A percentile compares a stretch with the other conserved stretches of the same genome.
phyloP scores from a whole-genome alignment of 2,113 vertebrate genomes.

The Leucosticte australis region DNA sequence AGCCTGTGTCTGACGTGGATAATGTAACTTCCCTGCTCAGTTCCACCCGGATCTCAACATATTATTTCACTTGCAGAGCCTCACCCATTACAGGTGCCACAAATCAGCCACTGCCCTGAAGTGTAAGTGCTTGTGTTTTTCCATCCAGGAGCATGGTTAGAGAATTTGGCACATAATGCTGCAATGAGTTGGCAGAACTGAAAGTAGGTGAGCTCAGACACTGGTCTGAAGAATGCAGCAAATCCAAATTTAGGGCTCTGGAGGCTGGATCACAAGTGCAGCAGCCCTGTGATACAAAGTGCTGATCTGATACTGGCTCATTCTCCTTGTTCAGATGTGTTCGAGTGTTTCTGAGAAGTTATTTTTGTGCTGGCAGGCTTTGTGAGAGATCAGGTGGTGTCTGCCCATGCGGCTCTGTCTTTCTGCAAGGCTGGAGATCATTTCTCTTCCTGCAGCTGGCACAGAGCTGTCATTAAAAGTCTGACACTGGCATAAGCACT shows the following conservation, averaged over 20 bases:
- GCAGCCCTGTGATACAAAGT: not conserved
- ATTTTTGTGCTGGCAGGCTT: slow-evolving; percentile 58
- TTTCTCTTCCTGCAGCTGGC: slow-evolving; percentile 40
- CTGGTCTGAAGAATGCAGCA: not conserved
- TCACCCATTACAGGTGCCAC: not conserved
- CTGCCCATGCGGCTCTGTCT: not conserved
- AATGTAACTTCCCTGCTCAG: not conserved
- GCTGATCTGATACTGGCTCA: not conserved
- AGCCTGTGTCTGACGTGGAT: not conserved
- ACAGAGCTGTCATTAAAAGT: not conserved
- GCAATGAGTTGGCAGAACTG: not conserved
- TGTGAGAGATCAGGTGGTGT: slow-evolving; percentile 35
- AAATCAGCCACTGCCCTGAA: not conserved
- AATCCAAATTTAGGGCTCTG: not conserved
- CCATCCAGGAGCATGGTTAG: not conserved
- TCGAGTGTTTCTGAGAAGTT: slow-evolving; percentile 52
- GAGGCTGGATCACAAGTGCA: not conserved
- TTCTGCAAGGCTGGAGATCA: not conserved
- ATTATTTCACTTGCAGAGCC: not conserved
- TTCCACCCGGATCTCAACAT: not conserved
- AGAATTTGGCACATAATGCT: not conserved
- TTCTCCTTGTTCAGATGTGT: slow-evolving; percentile 12
- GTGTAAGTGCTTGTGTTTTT: slow-evolving; percentile 17
- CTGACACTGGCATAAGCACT: not conserved
- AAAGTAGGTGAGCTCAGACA: not conserved